These are phyloP conservation scores for Delichon dasypus DNA, from an alignment of 2,797 vertebrate genomes.

Conservation along the genomic window DNA sequence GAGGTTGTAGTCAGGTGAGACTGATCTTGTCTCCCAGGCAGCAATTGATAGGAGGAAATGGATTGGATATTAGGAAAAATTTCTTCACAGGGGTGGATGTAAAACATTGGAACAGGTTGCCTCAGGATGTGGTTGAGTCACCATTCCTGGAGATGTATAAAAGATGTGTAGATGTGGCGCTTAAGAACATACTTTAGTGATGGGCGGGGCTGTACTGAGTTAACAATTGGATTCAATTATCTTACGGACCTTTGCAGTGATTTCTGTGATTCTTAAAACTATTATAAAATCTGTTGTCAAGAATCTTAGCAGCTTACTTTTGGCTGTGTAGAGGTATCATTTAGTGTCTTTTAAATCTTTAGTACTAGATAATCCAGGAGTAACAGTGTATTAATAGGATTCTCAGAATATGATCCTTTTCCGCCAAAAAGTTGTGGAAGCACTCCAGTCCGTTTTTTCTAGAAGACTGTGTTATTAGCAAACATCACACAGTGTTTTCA, in stretches of 20 bases:
- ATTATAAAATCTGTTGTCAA: background rate
- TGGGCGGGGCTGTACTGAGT: background rate
- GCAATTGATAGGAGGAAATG: background rate
- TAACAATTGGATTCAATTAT: background rate
- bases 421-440: background rate
- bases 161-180: background rate
- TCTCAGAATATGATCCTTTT: background rate
- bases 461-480: background rate
- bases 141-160: background rate
- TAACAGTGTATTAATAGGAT: background rate
- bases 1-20: accelerated
- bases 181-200: background rate
- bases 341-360: background rate
- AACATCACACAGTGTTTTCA: background rate
- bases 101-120: background rate
- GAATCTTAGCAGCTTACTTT: background rate
- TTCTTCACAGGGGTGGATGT: background rate
- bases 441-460: background rate
- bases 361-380: background rate
- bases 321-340: background rate
- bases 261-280: background rate
- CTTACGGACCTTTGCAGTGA: background rate
- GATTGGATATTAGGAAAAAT: background rate
- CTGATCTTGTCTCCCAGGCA: background rate
- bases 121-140: background rate